These are phyloP conservation scores for Euphonia xanthogaster DNA, from an alignment of 2,797 vertebrate species.

Conservation along the genomic window DNA sequence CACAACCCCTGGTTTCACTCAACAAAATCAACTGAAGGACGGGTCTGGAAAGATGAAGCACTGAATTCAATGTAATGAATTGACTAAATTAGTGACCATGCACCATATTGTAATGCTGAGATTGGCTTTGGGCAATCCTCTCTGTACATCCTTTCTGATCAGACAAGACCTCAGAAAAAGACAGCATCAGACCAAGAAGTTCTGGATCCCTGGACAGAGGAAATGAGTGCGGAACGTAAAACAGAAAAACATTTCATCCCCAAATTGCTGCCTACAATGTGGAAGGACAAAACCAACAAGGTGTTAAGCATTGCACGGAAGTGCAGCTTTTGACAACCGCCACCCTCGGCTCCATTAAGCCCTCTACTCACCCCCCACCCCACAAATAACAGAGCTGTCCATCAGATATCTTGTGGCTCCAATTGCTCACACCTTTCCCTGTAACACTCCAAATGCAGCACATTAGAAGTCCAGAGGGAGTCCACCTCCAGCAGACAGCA, in stretches of 20 bases:
- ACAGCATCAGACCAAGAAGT: not conserved
- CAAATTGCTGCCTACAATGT: not conserved
- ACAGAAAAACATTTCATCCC: not conserved
- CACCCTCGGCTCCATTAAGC: not conserved
- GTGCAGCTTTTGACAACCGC: not conserved
- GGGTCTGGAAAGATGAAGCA: not conserved
- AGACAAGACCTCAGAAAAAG: not conserved
- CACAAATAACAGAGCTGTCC: not conserved
- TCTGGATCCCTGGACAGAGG: not conserved
- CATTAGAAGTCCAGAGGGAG: not conserved
- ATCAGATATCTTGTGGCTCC: not conserved
- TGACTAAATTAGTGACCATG: not conserved
- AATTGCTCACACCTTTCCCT: not conserved
- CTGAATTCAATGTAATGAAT: not conserved
- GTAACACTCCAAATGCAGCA: not conserved
- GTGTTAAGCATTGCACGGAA: not conserved
- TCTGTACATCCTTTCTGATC: not conserved
- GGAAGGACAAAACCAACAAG: not conserved
- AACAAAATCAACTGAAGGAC: not conserved
- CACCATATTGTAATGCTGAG: not conserved
- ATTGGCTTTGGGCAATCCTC: not conserved
- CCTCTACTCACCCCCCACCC: not conserved
- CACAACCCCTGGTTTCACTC: not conserved
- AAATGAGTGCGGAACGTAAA: not conserved
- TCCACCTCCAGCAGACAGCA: conserved; percentile 24